Conservation (phyloP, 2,113 vertebrate species). For the Cichladusa arquata region DNA sequence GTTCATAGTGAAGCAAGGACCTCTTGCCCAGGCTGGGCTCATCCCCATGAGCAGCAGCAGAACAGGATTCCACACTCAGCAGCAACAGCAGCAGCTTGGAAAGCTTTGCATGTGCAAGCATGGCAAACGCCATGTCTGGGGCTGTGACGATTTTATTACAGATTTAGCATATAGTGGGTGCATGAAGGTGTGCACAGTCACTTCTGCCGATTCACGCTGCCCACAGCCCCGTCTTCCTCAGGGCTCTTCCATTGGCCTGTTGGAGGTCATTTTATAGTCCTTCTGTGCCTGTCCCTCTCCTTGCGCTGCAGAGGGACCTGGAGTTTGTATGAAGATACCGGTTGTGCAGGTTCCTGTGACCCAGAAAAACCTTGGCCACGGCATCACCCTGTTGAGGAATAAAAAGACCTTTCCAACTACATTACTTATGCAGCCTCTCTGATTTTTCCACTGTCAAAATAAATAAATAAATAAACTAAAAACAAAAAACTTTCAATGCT, state of each 20-base stretch:
- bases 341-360: not conserved
- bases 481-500: not conserved
- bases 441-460: not conserved
- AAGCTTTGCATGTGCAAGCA: not conserved
- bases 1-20: not conserved
- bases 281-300: not conserved
- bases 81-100: not conserved
- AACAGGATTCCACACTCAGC: not conserved
- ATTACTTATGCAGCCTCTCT: not conserved
- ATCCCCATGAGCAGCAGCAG: conserved; percentile 11
- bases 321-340: not conserved
- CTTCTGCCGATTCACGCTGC: not conserved
- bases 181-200: not conserved
- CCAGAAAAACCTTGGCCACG: not conserved
- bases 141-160: not conserved
- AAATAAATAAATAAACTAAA: no score
- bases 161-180: accelerated
- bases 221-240: not conserved
- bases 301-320: not conserved
- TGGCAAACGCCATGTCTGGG: not conserved
- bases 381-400: not conserved
- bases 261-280: not conserved
- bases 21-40: not conserved
- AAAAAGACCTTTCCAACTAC: not conserved
- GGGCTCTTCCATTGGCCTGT: not conserved